phyloP scores from a whole-genome alignment of 2,113 vertebrate species.

The Gymnarchus niloticus region DNA sequence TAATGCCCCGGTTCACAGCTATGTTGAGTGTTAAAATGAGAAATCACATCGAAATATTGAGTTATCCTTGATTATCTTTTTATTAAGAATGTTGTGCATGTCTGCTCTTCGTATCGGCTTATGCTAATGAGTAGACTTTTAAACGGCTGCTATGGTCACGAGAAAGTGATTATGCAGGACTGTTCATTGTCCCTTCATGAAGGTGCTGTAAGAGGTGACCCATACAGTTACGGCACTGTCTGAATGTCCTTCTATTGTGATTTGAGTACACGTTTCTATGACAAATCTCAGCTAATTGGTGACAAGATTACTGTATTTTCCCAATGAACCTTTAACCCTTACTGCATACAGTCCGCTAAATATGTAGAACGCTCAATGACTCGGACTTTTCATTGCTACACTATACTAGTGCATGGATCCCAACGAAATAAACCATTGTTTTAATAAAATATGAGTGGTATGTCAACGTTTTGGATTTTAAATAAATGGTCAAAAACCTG shows the following conservation, averaged over 20 bases:
- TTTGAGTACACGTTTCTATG: neutral
- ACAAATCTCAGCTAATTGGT: neutral
- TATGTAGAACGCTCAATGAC: neutral
- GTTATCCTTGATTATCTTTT: too few relatives aligned
- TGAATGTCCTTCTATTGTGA: neutral
- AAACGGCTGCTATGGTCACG: too few relatives aligned
- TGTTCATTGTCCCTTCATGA: neutral
- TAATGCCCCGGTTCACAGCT: too few relatives aligned
- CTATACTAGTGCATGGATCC: neutral
- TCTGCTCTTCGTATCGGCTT: too few relatives aligned
- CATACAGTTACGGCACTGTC: neutral
- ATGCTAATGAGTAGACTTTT: too few relatives aligned
- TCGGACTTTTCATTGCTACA: neutral
- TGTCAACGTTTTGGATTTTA: neutral
- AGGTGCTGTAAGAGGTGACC: neutral
- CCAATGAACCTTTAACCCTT: slow-evolving; percentile 1
- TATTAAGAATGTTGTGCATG: too few relatives aligned
- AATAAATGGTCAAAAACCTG: neutral
- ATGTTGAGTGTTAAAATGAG: too few relatives aligned
- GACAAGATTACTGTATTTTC: neutral
- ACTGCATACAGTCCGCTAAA: neutral
- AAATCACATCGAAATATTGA: too few relatives aligned
- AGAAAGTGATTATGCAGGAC: too few relatives aligned
- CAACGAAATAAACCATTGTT: neutral
- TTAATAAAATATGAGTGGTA: neutral